Conservation (phyloP, 2,113 vertebrate species). For the Nannospalax galili region DNA sequence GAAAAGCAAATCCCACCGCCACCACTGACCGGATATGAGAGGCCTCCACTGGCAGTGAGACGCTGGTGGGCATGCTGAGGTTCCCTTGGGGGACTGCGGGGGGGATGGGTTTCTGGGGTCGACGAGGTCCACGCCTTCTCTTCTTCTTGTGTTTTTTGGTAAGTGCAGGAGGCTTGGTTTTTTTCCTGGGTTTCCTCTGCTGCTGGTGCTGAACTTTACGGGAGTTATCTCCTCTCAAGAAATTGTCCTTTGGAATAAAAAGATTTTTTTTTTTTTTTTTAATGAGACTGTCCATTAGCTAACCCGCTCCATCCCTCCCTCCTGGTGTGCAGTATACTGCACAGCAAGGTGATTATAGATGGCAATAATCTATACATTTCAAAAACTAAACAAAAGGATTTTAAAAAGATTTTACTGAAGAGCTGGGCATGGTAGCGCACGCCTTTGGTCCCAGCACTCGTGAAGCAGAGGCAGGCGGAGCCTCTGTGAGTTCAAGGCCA, state of each 20-base stretch:
- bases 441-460: no score
- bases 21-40: conserved; percentile 91
- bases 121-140: conserved; percentile 93
- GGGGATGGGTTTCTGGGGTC: conserved; percentile 99
- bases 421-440: no score
- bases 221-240: conserved; percentile 96
- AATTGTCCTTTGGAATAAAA: conserved; percentile 92
- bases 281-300: neutral
- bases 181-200: conserved; percentile 98
- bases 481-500: no score
- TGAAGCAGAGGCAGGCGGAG: no score
- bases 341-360: neutral
- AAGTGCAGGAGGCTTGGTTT: conserved; percentile 98
- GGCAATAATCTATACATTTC: neutral
- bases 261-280: conserved; percentile 4
- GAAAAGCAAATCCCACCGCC: rapidly evolving
- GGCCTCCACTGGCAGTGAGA: conserved; percentile 93
- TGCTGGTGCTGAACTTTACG: conserved; percentile 97
- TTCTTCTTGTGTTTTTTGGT: conserved; percentile 99
- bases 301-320: neutral
- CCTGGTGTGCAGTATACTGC: neutral
- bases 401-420: no score
- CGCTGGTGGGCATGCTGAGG: conserved; percentile 96
- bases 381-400: neutral
- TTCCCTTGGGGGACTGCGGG: conserved; percentile 98